These are phyloP conservation scores for Xyrichtys novacula DNA, from an alignment of 2,797 vertebrate genomes.

Conservation along the genomic window DNA sequence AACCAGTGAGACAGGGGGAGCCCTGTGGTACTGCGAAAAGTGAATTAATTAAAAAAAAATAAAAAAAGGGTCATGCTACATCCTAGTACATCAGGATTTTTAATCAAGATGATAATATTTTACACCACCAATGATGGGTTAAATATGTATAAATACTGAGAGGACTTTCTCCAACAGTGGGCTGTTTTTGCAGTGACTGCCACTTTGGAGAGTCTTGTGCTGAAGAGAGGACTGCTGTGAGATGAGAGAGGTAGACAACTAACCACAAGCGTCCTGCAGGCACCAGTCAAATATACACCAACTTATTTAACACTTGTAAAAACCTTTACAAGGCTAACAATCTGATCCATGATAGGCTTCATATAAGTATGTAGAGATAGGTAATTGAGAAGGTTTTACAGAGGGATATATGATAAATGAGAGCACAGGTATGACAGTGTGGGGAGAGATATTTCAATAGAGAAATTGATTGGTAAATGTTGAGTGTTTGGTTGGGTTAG, in stretches of 20 bases:
- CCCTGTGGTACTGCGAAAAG: conserved; percentile 53
- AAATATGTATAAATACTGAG: conserved; percentile 29
- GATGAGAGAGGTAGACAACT: conserved; percentile 72
- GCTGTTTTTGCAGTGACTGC: conserved; percentile 25
- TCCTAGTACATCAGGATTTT: conserved; percentile 35
- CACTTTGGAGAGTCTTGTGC: conserved; percentile 36
- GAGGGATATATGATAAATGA: not conserved
- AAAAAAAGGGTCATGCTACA: conserved; percentile 25
- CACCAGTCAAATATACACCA: conserved; percentile 80
- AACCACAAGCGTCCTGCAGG: conserved; percentile 78
- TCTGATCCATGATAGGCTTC: conserved; percentile 49
- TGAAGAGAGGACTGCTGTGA: conserved; percentile 72
- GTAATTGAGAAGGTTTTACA: not conserved
- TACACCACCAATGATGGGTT: conserved; percentile 24
- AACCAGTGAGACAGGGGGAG: conserved; percentile 73
- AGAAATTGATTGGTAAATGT: conserved; percentile 2
- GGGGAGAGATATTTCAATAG: not conserved
- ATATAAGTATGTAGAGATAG: conserved; percentile 18
- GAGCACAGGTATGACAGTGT: too few species aligned
- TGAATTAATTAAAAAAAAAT: conserved; percentile 9
- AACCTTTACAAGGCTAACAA: conserved; percentile 56
- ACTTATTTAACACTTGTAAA: conserved; percentile 77
- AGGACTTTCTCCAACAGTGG: conserved; percentile 12
- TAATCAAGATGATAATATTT: not conserved
- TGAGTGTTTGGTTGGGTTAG: not conserved